Percentiles rank a stretch among this genome's conserved stretches.
Evolutionary conservation across 2,113 vertebrate species (phyloP).

Genomic region (Sakesphorus luctuosus): DNA sequence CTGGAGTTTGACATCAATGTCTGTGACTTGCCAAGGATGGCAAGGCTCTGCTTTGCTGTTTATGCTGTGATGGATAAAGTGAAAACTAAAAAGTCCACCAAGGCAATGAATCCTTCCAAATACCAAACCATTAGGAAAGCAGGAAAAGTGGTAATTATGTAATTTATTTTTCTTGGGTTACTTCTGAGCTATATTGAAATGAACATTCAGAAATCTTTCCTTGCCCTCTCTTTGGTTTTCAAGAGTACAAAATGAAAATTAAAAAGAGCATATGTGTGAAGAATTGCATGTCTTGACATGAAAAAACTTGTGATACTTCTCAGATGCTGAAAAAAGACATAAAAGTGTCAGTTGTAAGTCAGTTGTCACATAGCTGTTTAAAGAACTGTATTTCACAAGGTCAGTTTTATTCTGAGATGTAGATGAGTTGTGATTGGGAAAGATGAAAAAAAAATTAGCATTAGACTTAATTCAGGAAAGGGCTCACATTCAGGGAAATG

Average conservation of each 20-base stretch:
- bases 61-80: conserved; percentile 96
- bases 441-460: not conserved
- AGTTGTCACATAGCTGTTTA: not conserved
- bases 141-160: conserved; percentile 91
- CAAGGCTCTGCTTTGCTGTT: conserved; percentile 94
- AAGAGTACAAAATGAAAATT: not conserved
- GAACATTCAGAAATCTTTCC: not conserved
- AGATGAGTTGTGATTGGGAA: not conserved
- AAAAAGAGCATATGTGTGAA: not conserved
- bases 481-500: not conserved
- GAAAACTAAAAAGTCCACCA: conserved; percentile 93
- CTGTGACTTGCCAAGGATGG: conserved; percentile 95
- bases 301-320: not conserved
- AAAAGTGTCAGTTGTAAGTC: not conserved
- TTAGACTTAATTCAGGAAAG: not conserved
- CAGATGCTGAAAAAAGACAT: not conserved
- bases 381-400: not conserved
- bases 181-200: not conserved
- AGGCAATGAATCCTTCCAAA: conserved; percentile 87
- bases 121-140: conserved; percentile 98
- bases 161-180: not conserved
- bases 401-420: not conserved
- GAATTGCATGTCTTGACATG: not conserved
- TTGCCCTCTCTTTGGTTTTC: not conserved
- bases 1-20: conserved; percentile 93